phyloP scores from a whole-genome alignment of 37 sponge, comb jelly and placozoan genomes.

The Axinella damicornis region DNA sequence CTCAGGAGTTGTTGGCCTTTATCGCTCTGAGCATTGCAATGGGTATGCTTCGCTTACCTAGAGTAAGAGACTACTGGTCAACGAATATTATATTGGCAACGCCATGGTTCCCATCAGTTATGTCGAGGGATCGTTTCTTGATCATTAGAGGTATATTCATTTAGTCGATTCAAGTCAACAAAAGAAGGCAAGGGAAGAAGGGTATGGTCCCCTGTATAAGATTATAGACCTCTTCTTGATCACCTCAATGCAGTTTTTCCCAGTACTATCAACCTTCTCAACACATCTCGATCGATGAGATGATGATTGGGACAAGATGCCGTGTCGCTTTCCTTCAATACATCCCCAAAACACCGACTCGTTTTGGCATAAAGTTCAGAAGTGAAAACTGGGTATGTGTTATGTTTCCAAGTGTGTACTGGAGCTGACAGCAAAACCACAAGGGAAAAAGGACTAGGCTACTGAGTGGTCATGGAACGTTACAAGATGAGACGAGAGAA shows the following conservation, averaged over 20 bases:
- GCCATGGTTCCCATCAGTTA: not conserved
- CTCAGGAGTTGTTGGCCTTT: no score
- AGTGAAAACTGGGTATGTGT: slow-evolving; percentile 27
- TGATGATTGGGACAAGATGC: not conserved
- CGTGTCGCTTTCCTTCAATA: slow-evolving; percentile 22
- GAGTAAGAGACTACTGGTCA: slow-evolving; percentile 30
- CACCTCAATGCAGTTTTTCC: not conserved
- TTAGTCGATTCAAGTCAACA: slow-evolving; percentile 8
- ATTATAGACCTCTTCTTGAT: slow-evolving; percentile 7
- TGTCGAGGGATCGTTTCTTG: slow-evolving; percentile 7
- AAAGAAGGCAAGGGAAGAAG: slow-evolving; percentile 6
- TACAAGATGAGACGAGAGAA: no score
- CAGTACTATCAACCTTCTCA: not conserved
- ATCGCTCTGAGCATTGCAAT: not conserved
- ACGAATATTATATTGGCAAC: not conserved
- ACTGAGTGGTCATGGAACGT: no score
- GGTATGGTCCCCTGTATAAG: slow-evolving; percentile 27
- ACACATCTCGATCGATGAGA: slow-evolving; percentile 23
- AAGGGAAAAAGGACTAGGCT: no score
- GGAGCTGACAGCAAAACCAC: not conserved
- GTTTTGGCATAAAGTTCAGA: slow-evolving; percentile 48
- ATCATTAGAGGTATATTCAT: not conserved
- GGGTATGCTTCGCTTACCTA: slow-evolving; percentile 13
- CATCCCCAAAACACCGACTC: slow-evolving; percentile 45
- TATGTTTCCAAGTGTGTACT: slow-evolving; percentile 15